Evolutionary conservation across 2,888 invertebrate species (phyloP), one percentile per base, ranked within the genome.

Genomic region (Heliconius sara): DNA sequence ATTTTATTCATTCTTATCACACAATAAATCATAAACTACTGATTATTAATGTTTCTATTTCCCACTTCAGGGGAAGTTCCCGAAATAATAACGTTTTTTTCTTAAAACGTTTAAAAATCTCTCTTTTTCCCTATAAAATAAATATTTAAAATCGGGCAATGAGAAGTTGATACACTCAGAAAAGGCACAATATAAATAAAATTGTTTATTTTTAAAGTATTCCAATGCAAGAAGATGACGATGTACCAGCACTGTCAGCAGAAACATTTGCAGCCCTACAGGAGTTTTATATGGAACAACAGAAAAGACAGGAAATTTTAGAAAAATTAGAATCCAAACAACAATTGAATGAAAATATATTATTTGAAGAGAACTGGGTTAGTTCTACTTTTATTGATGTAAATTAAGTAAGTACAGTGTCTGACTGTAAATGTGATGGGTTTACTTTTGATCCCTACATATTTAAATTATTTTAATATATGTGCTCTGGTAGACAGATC

Each of bases 281-380:
- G 85, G 97, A 98, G 90, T 98, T 98, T 93, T 96, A 98, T 68
- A 87, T 91, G 6, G 98, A 98, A 88, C 97, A 97, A 89, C 93
- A 96, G 71, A 96, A 96, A 85, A 92, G 96, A 68, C 96, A 97
- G 85, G 95, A 95, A 81, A 95, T 96, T 83, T 91, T 96, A 65
- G 87, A 91, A 9, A 93, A 95, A 80, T 85, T 94, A 0, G 94
- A 94, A 52, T 93, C 93, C 63, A 93, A 95, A 76, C 89, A 94
- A 47, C 92, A 95, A 83, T 86, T 91, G 7, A 91, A 91, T 76
- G 91, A 94, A 84, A 94, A 96, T 84, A 94, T 95, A 80, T 87
- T 94, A 74, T 96, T 98, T 89, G 97, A 97, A 84, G 98, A 98
- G 91, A 96, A 98, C 91, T 98, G 98, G 98, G 98, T 98, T 83